Evolutionary conservation across 2,797 vertebrate genomes (phyloP), one percentile per base, ranked within the genome.

Genomic region (Podarcis lilfordi): DNA sequence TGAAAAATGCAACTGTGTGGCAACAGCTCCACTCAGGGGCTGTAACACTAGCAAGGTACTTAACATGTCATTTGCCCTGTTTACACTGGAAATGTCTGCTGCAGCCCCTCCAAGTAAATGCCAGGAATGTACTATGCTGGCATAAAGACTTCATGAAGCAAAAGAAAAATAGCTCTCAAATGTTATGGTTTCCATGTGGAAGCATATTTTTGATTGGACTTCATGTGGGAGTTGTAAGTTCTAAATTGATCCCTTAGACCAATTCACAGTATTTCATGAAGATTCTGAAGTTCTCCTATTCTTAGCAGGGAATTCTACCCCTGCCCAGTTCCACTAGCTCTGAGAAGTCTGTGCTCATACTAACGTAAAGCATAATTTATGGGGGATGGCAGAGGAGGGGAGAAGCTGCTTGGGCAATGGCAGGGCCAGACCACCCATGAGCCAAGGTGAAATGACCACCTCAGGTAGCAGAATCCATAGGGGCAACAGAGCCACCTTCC

Each of bases 11-110:
- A 61, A 61, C 9, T 84, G 71, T 75, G 50, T 75, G 71, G 83
- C 83, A 84, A 84, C 83, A 84, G 71, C 83, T 84, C 83, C 71
- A 84, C 83, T 84, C 83, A 84, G 50, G 83, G 71, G 71, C 25
- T 74, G 32, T 10, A 61, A 29, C 27, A 40, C 17, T 75, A 27
- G 37, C 61, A 77, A 66, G 37, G n/a, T 15, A 80, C 45, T 55
- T 50, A 55, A 29, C n/a, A 32, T n/a, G 19, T 23, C 23, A 23
- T 80, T 35, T 35, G n/a, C 21, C 55, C 78, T 29, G 50, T 35
- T 80, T 6, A 35, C 55, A 85, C 40, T 9, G 37, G n/a, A 61
- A 25, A n/a, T 76, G 21, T n/a, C 17, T 45, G 5, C 45, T 72
- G 27, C 37, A 61, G 13, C 27, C 17, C 82, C 43, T 78, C 76